Conservation (phyloP, 2,888 invertebrate genomes). For the Stramonita haemastoma region DNA sequence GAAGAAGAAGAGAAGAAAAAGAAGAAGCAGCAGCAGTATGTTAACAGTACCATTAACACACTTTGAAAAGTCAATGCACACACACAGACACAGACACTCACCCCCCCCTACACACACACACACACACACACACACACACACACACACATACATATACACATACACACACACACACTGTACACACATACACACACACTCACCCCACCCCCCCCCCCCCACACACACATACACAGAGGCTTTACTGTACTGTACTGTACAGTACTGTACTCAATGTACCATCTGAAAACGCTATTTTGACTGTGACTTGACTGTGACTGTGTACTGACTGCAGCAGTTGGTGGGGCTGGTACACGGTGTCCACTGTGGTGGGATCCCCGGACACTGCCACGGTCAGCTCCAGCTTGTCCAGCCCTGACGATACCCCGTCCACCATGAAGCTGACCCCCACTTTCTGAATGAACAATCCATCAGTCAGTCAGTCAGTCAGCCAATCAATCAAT, state of each 20-base stretch:
- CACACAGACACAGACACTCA: slow-evolving; percentile 12
- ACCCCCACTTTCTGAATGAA: background rate
- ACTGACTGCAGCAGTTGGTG: background rate
- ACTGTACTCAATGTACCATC: too few relatives aligned
- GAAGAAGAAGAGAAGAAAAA: background rate
- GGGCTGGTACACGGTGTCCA: background rate
- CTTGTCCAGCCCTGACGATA: background rate
- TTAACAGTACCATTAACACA: background rate
- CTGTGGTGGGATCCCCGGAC: background rate
- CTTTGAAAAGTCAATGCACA: background rate
- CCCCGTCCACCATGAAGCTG: background rate
- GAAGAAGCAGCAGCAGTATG: background rate
- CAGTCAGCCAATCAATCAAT: too few relatives aligned
- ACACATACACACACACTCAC: too few relatives aligned
- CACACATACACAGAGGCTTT: too few relatives aligned
- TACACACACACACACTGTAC: background rate
- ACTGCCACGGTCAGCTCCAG: slow-evolving; percentile 8
- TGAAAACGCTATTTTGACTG: too few relatives aligned
- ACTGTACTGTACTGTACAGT: too few relatives aligned
- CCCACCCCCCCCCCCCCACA: too few relatives aligned
- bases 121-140: too few relatives aligned
- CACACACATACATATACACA: too few relatives aligned
- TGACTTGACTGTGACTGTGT: too few relatives aligned
- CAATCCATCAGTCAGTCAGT: too few relatives aligned
- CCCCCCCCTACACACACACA: background rate